These are phyloP conservation scores for Hippocampus kuda DNA, from an alignment of 2,797 vertebrate genomes.

Conservation along the genomic window DNA sequence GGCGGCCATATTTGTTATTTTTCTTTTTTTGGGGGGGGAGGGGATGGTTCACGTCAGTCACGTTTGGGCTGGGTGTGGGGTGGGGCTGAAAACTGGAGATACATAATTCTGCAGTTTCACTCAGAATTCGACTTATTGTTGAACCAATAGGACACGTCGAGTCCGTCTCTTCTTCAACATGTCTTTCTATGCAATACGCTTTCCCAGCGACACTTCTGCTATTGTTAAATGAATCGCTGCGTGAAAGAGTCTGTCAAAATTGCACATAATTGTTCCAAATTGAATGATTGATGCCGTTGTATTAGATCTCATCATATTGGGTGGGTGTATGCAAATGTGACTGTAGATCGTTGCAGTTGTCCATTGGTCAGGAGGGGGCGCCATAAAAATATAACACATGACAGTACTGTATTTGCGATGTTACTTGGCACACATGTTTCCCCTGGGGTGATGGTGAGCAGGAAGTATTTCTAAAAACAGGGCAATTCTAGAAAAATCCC, in stretches of 20 bases:
- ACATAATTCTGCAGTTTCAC: no score
- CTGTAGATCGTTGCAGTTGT: constrained; percentile 7
- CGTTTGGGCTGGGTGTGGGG: no score
- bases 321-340: not conserved
- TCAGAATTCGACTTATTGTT: no score
- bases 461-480: constrained; percentile 50
- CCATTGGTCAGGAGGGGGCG: constrained; percentile 10
- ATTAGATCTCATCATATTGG: not conserved
- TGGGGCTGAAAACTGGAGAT: no score
- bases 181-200: no score
- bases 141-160: no score
- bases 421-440: constrained; percentile 57
- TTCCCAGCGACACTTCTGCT: no score
- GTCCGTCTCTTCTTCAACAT: no score
- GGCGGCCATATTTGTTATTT: no score
- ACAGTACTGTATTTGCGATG: constrained; percentile 45
- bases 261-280: not conserved
- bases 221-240: not conserved
- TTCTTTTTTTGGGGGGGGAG: no score
- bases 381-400: not conserved
- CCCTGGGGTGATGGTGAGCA: constrained; percentile 44
- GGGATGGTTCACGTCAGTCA: no score
- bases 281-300: not conserved
- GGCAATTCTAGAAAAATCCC: constrained; percentile 47
- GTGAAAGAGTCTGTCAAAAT: not conserved